A percentile compares a stretch with the other conserved stretches of the same genome.
These are phyloP conservation scores for Ciconia nigra DNA, from an alignment of 2,797 vertebrate species.

Conservation along the genomic window DNA sequence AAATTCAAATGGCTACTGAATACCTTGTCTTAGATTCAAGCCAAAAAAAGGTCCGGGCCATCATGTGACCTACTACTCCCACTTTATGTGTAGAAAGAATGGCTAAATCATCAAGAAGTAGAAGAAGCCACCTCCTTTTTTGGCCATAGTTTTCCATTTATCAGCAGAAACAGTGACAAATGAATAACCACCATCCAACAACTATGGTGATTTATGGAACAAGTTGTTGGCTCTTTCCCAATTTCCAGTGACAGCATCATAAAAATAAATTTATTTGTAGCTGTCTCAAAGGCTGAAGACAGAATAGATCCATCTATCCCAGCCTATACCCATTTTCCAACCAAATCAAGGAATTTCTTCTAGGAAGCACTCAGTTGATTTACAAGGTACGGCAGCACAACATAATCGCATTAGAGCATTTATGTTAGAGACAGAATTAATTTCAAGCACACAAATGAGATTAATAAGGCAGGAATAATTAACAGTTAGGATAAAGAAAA, in stretches of 20 bases:
- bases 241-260: neutral
- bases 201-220: neutral
- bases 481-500: constrained; percentile 4
- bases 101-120: neutral
- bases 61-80: neutral
- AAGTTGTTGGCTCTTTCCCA: neutral
- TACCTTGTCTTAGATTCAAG: neutral
- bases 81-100: neutral
- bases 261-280: neutral
- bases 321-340: neutral
- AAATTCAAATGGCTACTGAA: neutral
- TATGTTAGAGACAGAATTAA: neutral
- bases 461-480: neutral
- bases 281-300: neutral
- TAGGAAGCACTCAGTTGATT: neutral
- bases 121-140: neutral
- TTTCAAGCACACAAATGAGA: constrained; percentile 11
- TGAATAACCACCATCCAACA: neutral
- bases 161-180: neutral
- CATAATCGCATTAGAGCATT: neutral
- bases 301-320: neutral
- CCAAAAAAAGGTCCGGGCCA: neutral
- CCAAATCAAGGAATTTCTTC: neutral
- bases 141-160: neutral
- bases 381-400: constrained; percentile 2